Evolutionary conservation across 2,888 invertebrate species (phyloP), one percentile per base, ranked within the genome.

Genomic region (Eutolmus rufibarbis): DNA sequence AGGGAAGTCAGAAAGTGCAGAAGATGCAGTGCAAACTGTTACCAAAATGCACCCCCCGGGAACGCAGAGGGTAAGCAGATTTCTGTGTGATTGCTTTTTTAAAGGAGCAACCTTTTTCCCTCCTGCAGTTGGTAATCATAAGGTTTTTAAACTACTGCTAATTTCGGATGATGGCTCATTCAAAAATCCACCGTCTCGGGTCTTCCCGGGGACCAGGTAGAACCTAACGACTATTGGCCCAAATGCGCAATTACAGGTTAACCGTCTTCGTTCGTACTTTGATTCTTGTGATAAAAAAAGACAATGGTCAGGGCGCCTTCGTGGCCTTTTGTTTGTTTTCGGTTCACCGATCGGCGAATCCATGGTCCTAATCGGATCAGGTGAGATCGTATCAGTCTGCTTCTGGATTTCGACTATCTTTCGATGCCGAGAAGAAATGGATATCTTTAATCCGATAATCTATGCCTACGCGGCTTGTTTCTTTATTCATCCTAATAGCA

Each of bases 401-500:
- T 81, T 86, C 81, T 56, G 74, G 43, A 81, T 81, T 74, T 43
- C 19, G 37, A 86, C 28, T 87, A 84, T 77, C n/a, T 51, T 74
- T 87, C 23, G 79, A 19, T 86, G 34, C 43, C 74, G 57, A 76
- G 82, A 37, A 46, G 88, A 88, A 88, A 88, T 82, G 86, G 88
- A 88, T 88, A 88, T 66, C 81, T 88, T 88, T 88, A 88, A 88
- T 88, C 88, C 88, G 74, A 82, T 88, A 88, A 86, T 86, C 82
- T 82, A 37, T 28, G 46, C 19, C 46, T 74, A 40, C 37, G 78
- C 78, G 77, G 56, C 77, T n/a, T 56, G 46, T 82, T 82, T 82
- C 34, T 40, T 66, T 57, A n/a, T 66, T 66, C 66, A 8, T 66
- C 66, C 66, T 66, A 66, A 23, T 66, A 66, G 66, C 12, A 23